Conservation (phyloP, 2,888 invertebrate genomes). For the Zaprionus bogoriensis region DNA sequence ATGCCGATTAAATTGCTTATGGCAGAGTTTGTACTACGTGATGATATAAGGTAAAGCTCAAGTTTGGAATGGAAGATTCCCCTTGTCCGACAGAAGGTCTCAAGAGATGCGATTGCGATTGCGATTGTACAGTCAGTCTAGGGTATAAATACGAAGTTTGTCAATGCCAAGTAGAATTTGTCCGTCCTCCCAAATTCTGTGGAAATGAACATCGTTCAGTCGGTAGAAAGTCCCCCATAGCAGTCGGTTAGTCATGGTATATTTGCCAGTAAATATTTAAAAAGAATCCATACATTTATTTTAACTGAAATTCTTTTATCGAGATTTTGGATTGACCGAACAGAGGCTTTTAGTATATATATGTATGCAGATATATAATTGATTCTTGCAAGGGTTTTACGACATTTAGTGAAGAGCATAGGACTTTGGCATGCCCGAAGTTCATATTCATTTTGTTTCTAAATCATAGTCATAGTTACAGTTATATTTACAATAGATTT, state of each 20-base stretch:
- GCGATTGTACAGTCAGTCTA: conserved; percentile 26
- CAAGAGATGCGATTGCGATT: background rate
- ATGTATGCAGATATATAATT: conserved; percentile 20
- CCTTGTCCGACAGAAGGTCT: background rate
- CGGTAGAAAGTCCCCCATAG: background rate
- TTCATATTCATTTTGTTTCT: conserved; percentile 17
- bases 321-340: conserved; percentile 43
- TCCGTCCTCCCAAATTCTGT: background rate
- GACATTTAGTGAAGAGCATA: conserved; percentile 61
- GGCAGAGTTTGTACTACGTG: conserved; percentile 40
- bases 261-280: conserved; percentile 28
- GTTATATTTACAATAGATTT: conserved; percentile 48
- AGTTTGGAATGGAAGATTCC: conserved; percentile 14
- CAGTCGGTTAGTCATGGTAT: conserved; percentile 7
- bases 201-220: background rate
- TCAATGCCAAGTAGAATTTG: background rate
- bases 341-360: conserved; percentile 17
- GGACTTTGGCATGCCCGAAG: conserved; percentile 50
- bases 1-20: conserved; percentile 26
- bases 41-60: conserved; percentile 25
- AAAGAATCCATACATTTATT: conserved; percentile 60
- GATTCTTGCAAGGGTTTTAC: conserved; percentile 24
- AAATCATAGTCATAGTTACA: conserved; percentile 25
- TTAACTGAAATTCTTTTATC: conserved; percentile 38
- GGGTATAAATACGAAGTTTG: background rate